Base-by-base conservation (phyloP, 2,113 vertebrate species). In the Jacana jacana region DNA sequence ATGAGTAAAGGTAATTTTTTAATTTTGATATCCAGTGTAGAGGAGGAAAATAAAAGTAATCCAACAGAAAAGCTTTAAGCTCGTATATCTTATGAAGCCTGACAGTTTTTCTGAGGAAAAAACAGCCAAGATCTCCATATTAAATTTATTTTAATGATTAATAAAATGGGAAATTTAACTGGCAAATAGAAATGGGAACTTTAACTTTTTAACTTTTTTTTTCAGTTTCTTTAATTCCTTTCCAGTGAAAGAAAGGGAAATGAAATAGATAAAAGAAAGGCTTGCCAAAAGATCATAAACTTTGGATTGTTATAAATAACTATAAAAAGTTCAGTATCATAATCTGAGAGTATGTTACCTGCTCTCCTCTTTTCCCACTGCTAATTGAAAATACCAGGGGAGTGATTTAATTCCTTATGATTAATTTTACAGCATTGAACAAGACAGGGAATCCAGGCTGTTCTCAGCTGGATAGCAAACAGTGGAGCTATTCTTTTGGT, bases 391-490 rank as follows among this genome's bases (percentile, higher is more conserved):
- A 18, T 68, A 15, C 8, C 1, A 2, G 22, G 10, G 3, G 7
- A 44, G 11, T 40, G 42, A 60, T 86, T 91, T 84, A 71, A 37
- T 71, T 93, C 33, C 84, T 81, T 28, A 63, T 0, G 4, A 76
- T 95, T 78, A 40, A 55, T 76, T 93, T 95, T 92, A 58, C 54
- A 68, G 60, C 9, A 3, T 16, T 95, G 83, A 46, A 75, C 77
- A 72, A 81, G 65, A 49, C 39, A 57, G 72, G 25, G 72, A 75
- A 71, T 71, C 57, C 78, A 87, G 57, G 77, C 91, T 97, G 91
- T 84, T 95, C 84, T 96, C 91, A 95, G 94, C 94, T 95, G 96
- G 89, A 95, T 30, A 69, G 92, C 69, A 95, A 93, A 96, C 96
- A 97, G 91, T 92, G 60, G 83, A 93, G 73, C 95, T 89, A 95